Base-by-base conservation (phyloP, 2,797 vertebrate species). In the Poeciliopsis presidionis region DNA sequence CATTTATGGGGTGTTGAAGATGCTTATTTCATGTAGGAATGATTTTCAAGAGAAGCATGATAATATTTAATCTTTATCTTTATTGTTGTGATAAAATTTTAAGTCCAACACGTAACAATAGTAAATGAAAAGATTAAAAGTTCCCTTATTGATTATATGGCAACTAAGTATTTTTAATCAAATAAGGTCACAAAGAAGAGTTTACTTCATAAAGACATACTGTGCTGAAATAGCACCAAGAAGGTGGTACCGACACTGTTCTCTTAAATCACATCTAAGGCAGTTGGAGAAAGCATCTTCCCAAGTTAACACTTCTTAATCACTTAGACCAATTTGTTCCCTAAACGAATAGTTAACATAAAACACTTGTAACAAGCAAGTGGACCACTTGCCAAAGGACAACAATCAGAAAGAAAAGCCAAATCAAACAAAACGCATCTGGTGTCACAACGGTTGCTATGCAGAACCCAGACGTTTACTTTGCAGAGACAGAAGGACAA, bases 401-500 rank as follows among this genome's bases (percentile, higher is more conserved):
- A 59, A 79, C 80, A 49, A 78, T 80, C 33, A 33, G 33, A 33
- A 33, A 33, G 76, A 87, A 90, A 71, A 7, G 90, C 92, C 91
- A 93, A 90, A 86, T 5, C 81, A 89, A 88, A 90, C 86, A 91
- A 83, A 89, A 77, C 80, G 89, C 92, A 91, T 91, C 90, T 92
- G 91, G 83, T 82, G 72, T 70, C 78, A 69, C 33, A 79, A 77
- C 36, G 39, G 83, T n/a, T 77, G 79, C 79, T 69, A 80, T 75
- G 73, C 33, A 57, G 77, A 82, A 81, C 81, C 63, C 53, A 73
- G 43, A 78, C 67, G 71, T 81, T 76, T 84, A 78, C 84, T 82
- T 73, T 78, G 69, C 74, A 5, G 14, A 71, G 63, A 36, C 6
- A 65, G 61, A 74, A 77, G 67, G 70, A 80, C 77, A 79, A 57